These are phyloP conservation scores for Percopsis omiscomaycus DNA, from an alignment of 2,797 vertebrate genomes.

Conservation along the genomic window DNA sequence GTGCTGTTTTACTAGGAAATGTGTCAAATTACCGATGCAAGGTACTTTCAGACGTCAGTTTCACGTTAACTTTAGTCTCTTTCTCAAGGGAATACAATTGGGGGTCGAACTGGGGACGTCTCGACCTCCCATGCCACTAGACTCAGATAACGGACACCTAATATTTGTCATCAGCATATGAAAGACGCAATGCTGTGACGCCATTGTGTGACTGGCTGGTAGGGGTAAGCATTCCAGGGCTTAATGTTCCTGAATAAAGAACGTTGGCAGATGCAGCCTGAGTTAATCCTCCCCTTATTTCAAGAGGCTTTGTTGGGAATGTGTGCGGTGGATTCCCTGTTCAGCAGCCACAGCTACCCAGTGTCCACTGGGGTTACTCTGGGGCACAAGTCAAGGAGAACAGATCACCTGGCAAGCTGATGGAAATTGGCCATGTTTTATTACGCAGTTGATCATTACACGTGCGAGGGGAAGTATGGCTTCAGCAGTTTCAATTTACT, in stretches of 20 bases:
- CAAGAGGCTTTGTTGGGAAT: conserved; percentile 73
- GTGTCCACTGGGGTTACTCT: conserved; percentile 44
- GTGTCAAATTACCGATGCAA: too few relatives aligned
- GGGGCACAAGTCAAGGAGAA: conserved; percentile 49
- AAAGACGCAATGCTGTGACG: conserved; percentile 33
- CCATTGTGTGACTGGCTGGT: conserved; percentile 42
- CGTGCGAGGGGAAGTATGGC: neutral
- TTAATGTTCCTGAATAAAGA: conserved; percentile 67
- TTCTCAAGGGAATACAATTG: too few relatives aligned
- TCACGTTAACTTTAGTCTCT: too few relatives aligned
- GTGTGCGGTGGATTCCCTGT: conserved; percentile 65
- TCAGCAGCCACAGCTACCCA: conserved; percentile 48
- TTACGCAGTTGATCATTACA: neutral
- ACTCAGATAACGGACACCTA: conserved; percentile 11
- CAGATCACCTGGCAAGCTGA: conserved; percentile 25
- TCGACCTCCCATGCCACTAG: too few relatives aligned
- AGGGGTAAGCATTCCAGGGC: conserved; percentile 60
- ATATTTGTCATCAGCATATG: conserved; percentile 28
- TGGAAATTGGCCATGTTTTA: conserved; percentile 15
- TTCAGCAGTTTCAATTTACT: neutral
- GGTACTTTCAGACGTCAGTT: too few relatives aligned
- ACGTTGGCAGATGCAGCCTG: conserved; percentile 53
- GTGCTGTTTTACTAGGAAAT: too few relatives aligned
- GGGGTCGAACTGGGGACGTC: too few relatives aligned
- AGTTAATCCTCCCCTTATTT: conserved; percentile 68